Percentiles rank a stretch among this genome's conserved stretches.
These are phyloP conservation scores for Chironomus tentans DNA, from an alignment of 2,888 invertebrate species.

Conservation along the genomic window DNA sequence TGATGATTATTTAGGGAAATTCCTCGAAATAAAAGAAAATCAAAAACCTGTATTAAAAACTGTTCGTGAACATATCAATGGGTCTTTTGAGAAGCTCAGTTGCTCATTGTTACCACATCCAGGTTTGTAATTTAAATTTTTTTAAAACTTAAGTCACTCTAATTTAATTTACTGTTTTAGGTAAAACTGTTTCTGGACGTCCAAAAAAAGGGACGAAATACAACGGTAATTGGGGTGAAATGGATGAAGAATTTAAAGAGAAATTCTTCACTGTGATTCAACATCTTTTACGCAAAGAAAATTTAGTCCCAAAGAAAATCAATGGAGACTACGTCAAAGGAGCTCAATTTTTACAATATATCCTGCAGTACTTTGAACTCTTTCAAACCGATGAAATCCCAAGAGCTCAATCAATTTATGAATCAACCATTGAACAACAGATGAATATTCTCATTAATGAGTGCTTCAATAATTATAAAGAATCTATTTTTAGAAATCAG, in stretches of 20 bases:
- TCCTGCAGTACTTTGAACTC: neutral
- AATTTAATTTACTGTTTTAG: too few species aligned
- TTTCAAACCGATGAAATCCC: neutral
- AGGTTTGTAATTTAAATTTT: too few species aligned
- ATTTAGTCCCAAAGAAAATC: slow-evolving; percentile 87
- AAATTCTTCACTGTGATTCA: too few species aligned
- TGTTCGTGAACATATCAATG: neutral
- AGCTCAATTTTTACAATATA: slow-evolving; percentile 77
- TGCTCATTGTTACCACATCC: slow-evolving; percentile 26
- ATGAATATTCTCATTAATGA: neutral
- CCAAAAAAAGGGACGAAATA: neutral
- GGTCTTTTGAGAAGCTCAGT: slow-evolving; percentile 4
- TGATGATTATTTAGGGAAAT: neutral
- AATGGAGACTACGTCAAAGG: slow-evolving; percentile 82
- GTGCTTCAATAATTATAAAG: neutral
- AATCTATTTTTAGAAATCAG: neutral
- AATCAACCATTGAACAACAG: slow-evolving; percentile 4
- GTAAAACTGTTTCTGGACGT: too few species aligned
- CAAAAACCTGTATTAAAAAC: slow-evolving; percentile 11
- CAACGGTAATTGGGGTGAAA: slow-evolving; percentile 49
- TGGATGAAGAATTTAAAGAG: slow-evolving; percentile 77
- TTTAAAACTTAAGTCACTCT: too few species aligned
- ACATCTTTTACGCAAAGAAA: slow-evolving; percentile 69
- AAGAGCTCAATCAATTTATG: slow-evolving; percentile 12
- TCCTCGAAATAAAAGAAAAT: neutral